Percentiles rank a stretch among this genome's conserved stretches.
These are phyloP conservation scores for Gonioctena quinquepunctata DNA, from an alignment of 1,140 invertebrate genomes.

Conservation along the genomic window DNA sequence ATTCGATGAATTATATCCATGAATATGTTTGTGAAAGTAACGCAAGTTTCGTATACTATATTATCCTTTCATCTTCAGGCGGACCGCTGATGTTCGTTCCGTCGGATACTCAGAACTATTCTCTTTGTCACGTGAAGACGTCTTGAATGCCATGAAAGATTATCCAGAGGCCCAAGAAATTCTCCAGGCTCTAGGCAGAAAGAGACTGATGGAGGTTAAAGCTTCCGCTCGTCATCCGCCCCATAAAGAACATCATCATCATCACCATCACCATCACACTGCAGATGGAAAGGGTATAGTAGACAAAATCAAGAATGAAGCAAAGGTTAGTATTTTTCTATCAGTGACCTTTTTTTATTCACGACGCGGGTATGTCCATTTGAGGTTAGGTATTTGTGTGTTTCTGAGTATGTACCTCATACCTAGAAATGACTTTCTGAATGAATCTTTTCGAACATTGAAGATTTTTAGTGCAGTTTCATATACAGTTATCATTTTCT, in stretches of 20 bases:
- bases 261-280: conserved; percentile 7
- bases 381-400: no score
- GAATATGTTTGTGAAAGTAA: no score
- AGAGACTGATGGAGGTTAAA: conserved; percentile 83
- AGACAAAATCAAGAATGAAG: conserved; percentile 79
- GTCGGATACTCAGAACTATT: conserved; percentile 96
- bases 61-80: no score
- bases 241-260: conserved; percentile 43
- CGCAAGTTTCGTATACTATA: no score
- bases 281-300: conserved; percentile 68
- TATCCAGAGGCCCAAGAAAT: conserved; percentile 96
- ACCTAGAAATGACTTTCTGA: no score
- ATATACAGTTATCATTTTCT: no score
- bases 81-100: conserved; percentile 93
- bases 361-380: no score
- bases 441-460: no score
- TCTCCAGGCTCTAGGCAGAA: conserved; percentile 82
- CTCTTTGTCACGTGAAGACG: conserved; percentile 92
- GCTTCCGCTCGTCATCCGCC: conserved; percentile 54
- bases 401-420: no score
- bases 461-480: no score
- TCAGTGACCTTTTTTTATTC: no score
- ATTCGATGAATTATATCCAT: no score
- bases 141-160: conserved; percentile 92
- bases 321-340: conserved; percentile 64